Evolutionary conservation across 1,140 invertebrate species (phyloP), one percentile per base, ranked within the genome.

Genomic region (Schlechtendalia chinensis): DNA sequence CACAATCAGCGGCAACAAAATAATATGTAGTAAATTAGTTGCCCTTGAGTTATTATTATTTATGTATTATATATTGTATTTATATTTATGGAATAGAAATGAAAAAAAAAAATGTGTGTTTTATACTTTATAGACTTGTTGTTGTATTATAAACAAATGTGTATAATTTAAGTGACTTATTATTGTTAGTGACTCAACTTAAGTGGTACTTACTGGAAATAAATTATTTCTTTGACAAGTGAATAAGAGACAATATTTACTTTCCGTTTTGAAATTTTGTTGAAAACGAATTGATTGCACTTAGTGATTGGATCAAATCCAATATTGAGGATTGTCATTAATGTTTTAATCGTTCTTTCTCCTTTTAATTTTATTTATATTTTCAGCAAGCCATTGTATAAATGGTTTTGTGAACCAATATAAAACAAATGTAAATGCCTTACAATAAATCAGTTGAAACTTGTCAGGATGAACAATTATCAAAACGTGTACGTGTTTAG

Each of bases 1-100:
- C 75, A 79, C 10, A 79, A 63, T 29, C 75, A 79, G 50, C 56
- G 75, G 12, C 58, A 63, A 63, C 75, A 79, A 79, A 39, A 61
- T n/a, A n/a, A n/a, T 47, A 29, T 63, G 4, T 29, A 50, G 39
- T 58, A 45, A 77, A 56, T 8, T 74, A n/a, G n/a, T n/a, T 74
- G 6, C 12, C 4, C 32, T 56, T 54, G n/a, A n/a, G n/a, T n/a
- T 47, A 2, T 47, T 24, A 24, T 22, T 47, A 47, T 47, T 47
- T 69, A 65, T 67, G 12, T 39, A 39, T 39, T 39, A 3, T 39
- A 39, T 39, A 39, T 8, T 4, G 8, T 8, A 39, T 3, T 39
- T 39, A 4, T 39, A 39, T 39, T 3, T 39, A 4, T 39, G 32
- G 8, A 39, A 8, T 8, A 8, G 32, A 39, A 4, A 39, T 39